A percentile compares a stretch with the other conserved stretches of the same genome.
These are phyloP conservation scores for Melanogrammus aeglefinus DNA, from an alignment of 2,797 vertebrate genomes.

Conservation along the genomic window DNA sequence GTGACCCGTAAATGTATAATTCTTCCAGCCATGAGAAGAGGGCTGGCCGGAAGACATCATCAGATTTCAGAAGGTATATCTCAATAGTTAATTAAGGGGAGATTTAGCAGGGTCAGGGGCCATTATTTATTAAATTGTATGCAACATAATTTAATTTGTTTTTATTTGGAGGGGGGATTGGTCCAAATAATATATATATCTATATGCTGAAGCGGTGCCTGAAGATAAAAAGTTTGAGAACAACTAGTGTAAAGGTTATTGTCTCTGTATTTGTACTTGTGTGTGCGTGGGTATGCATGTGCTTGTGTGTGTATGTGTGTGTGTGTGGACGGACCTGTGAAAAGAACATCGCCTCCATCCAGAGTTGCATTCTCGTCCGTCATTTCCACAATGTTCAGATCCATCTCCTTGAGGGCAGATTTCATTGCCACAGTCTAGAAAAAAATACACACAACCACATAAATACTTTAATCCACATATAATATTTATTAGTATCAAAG, in stretches of 20 bases:
- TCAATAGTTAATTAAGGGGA: too few species aligned
- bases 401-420: constrained; percentile 79
- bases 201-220: too few species aligned
- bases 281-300: background rate
- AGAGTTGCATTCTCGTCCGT: constrained; percentile 88
- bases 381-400: constrained; percentile 93
- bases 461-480: constrained; percentile 38
- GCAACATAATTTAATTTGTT: background rate
- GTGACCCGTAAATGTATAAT: too few species aligned
- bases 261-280: background rate
- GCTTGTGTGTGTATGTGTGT: background rate
- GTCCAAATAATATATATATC: too few species aligned
- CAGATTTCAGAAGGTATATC: too few species aligned
- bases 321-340: constrained; percentile 81
- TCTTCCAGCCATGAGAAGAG: too few species aligned
- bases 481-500: background rate
- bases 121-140: background rate
- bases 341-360: constrained; percentile 96
- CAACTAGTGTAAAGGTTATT: background rate
- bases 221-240: too few species aligned
- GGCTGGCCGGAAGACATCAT: too few species aligned
- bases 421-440: constrained; percentile 85
- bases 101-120: too few species aligned
- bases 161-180: background rate
- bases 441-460: constrained; percentile 9